phyloP scores from a whole-genome alignment of 2,797 vertebrate species.

The Phrynocephalus forsythii region DNA sequence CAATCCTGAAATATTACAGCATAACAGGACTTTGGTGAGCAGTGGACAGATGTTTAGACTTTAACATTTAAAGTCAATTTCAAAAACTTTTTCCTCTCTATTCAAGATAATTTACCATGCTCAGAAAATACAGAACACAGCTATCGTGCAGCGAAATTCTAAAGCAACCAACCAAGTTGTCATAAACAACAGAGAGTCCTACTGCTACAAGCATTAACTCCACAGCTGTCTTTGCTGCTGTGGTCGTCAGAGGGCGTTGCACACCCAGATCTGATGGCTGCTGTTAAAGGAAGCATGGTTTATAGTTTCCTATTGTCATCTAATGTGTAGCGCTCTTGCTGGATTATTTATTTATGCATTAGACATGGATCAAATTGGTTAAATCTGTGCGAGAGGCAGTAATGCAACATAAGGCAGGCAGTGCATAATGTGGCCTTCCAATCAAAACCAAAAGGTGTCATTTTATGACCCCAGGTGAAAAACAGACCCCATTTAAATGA shows the following conservation, averaged over 20 bases:
- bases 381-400: slow-evolving; percentile 64
- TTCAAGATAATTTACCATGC: slow-evolving; percentile 62
- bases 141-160: slow-evolving; percentile 70
- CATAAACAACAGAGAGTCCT: slow-evolving; percentile 59
- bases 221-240: slow-evolving; percentile 70
- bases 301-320: slow-evolving; percentile 68
- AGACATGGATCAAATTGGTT: slow-evolving; percentile 74
- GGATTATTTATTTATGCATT: slow-evolving; percentile 77
- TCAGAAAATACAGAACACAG: slow-evolving; percentile 59
- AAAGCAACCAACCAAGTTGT: slow-evolving; percentile 72
- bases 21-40: not conserved
- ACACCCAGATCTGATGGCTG: slow-evolving; percentile 68
- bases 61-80: slow-evolving; percentile 44
- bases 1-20: not conserved
- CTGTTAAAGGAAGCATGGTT: slow-evolving; percentile 52
- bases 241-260: slow-evolving; percentile 75
- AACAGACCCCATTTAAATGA: slow-evolving; percentile 64
- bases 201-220: slow-evolving; percentile 55
- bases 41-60: slow-evolving; percentile 14
- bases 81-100: slow-evolving; percentile 52
- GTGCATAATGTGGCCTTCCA: slow-evolving; percentile 52
- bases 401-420: slow-evolving; percentile 69
- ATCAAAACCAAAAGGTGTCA: slow-evolving; percentile 70
- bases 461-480: slow-evolving; percentile 68
- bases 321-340: slow-evolving; percentile 59